Percentiles rank a stretch among this genome's conserved stretches.
These are phyloP conservation scores for Bombyx mori DNA, from an alignment of 1,140 invertebrate species.

Conservation along the genomic window DNA sequence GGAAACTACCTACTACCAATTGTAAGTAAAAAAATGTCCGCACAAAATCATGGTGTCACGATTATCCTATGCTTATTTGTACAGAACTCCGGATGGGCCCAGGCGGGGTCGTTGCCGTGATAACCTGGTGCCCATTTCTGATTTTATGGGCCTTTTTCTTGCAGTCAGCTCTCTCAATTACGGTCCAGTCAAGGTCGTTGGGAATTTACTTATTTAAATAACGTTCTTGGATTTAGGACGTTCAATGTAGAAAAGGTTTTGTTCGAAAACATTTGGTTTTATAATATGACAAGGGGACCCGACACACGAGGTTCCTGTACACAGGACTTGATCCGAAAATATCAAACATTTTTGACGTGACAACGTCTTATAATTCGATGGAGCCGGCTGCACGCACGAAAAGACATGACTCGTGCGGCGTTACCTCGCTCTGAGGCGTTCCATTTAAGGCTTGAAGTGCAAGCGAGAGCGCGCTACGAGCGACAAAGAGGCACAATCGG, in stretches of 20 bases:
- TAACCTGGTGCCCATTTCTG: slow-evolving; percentile 12
- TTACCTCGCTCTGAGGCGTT: too few species aligned
- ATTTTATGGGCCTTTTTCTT: slow-evolving; percentile 12
- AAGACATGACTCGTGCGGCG: too few species aligned
- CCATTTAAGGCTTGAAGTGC: too few species aligned
- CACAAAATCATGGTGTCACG: not conserved
- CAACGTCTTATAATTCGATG: too few species aligned
- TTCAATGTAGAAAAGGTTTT: not conserved
- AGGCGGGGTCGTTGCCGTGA: slow-evolving; percentile 9
- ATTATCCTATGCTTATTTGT: slow-evolving; percentile 9
- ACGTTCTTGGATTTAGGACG: not conserved
- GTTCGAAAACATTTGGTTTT: not conserved
- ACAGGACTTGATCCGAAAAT: too few species aligned
- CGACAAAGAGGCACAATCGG: too few species aligned
- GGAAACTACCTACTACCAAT: too few species aligned
- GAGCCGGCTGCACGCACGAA: too few species aligned
- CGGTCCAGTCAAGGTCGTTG: not conserved
- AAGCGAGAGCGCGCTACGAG: too few species aligned
- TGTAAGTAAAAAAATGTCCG: not conserved
- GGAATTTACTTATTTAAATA: slow-evolving; percentile 5
- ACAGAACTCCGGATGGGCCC: slow-evolving; percentile 5
- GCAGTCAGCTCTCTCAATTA: not conserved
- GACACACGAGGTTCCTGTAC: too few species aligned
- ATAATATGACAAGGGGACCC: too few species aligned
- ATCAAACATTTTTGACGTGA: too few species aligned